These are phyloP conservation scores for Lycaon pictus DNA, from an alignment of 2,113 vertebrate genomes.

Conservation along the genomic window DNA sequence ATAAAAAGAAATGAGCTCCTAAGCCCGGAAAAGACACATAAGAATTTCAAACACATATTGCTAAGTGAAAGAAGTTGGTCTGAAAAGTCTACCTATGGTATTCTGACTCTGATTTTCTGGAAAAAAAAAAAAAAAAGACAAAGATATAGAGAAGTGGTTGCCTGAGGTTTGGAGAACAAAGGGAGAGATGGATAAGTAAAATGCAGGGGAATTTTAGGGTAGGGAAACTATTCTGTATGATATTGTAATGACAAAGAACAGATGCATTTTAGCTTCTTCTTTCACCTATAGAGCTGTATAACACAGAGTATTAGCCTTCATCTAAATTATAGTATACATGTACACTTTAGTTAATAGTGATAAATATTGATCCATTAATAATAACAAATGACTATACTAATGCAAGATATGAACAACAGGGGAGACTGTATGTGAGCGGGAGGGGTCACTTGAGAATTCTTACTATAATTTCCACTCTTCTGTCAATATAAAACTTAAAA, in stretches of 20 bases:
- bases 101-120: neutral
- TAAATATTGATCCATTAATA: neutral
- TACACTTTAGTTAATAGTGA: neutral
- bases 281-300: neutral
- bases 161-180: neutral
- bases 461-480: neutral
- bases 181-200: neutral
- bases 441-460: neutral
- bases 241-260: neutral
- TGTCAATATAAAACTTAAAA: neutral
- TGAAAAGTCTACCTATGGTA: neutral
- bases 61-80: neutral
- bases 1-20: neutral
- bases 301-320: neutral
- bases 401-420: neutral
- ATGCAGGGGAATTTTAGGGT: neutral
- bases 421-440: neutral
- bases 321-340: neutral
- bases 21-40: neutral
- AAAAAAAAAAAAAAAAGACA: slow-evolving; percentile 21
- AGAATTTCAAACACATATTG: neutral
- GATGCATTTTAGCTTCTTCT: neutral
- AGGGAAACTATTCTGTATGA: neutral
- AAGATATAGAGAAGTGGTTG: neutral
- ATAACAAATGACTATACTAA: neutral